These are phyloP conservation scores for Hemithea aestivaria DNA, from an alignment of 2,888 invertebrate genomes.

Conservation along the genomic window DNA sequence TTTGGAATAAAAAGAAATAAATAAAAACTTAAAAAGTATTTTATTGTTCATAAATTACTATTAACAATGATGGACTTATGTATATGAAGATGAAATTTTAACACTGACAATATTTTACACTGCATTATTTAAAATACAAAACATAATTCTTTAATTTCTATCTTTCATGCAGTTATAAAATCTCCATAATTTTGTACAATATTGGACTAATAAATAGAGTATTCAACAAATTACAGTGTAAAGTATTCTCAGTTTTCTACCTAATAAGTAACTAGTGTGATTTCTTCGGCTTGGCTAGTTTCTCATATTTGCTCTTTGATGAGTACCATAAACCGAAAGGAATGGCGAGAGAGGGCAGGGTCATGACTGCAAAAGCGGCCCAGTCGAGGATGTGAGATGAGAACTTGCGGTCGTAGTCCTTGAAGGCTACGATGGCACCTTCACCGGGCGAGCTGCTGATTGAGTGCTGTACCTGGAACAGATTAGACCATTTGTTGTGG, in stretches of 20 bases:
- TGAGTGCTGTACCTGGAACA: constrained; percentile 83
- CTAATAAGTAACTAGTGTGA: constrained; percentile 55
- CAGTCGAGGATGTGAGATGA: constrained; percentile 98
- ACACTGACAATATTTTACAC: constrained; percentile 43
- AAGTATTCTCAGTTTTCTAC: too few species aligned
- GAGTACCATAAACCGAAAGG: constrained; percentile 97
- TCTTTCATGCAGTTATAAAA: too few species aligned
- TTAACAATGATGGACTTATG: constrained; percentile 55
- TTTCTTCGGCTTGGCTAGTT: constrained; percentile 86
- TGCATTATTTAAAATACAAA: too few species aligned
- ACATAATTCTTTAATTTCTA: too few species aligned
- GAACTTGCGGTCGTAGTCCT: constrained; percentile 96
- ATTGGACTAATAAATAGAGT: too few species aligned
- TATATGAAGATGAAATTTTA: constrained; percentile 36
- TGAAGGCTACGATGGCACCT: constrained; percentile 94
- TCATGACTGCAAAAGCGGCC: constrained; percentile 98
- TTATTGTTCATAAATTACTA: constrained; percentile 73
- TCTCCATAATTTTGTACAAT: too few species aligned
- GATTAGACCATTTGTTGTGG: too few species aligned
- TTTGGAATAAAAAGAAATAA: constrained; percentile 14
- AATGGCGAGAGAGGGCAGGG: constrained; percentile 94
- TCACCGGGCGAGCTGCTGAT: constrained; percentile 96
- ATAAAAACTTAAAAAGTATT: constrained; percentile 37
- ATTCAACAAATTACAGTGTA: too few species aligned
- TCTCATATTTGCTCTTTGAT: constrained; percentile 96